Percentiles rank a stretch among this genome's conserved stretches.
phyloP scores from a whole-genome alignment of 2,888 invertebrate species.

The Hyles lineata region DNA sequence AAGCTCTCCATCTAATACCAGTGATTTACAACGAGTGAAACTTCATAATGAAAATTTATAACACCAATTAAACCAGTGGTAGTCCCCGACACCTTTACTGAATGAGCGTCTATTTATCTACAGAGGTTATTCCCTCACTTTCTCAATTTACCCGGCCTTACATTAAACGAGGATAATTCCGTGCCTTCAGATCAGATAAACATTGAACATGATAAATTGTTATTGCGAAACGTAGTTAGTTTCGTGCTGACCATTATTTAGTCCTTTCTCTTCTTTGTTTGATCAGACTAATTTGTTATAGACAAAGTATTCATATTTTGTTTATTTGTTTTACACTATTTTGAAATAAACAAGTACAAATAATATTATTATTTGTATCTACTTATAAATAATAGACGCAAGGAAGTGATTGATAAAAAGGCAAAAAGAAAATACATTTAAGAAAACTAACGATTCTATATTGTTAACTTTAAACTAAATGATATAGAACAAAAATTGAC shows the following conservation, averaged over 20 bases:
- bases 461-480: too few species aligned
- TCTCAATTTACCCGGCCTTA: conserved; percentile 12
- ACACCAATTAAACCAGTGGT: background rate
- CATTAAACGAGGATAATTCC: conserved; percentile 52
- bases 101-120: conserved; percentile 10
- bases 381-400: too few species aligned
- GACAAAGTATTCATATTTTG: background rate
- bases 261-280: conserved; percentile 60
- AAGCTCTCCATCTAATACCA: too few species aligned
- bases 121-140: conserved; percentile 12
- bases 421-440: too few species aligned
- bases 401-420: too few species aligned
- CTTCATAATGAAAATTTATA: conserved; percentile 11
- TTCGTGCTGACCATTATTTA: conserved; percentile 53
- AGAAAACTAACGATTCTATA: too few species aligned
- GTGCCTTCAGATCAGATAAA: conserved; percentile 60
- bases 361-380: too few species aligned
- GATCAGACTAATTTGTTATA: background rate
- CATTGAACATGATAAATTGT: conserved; percentile 67
- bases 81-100: background rate
- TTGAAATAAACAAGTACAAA: too few species aligned
- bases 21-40: background rate
- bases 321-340: too few species aligned
- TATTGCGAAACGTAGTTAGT: conserved; percentile 51
- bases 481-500: too few species aligned